Evolutionary conservation across 2,888 invertebrate species (phyloP).

Genomic region (Acleris emargana): DNA sequence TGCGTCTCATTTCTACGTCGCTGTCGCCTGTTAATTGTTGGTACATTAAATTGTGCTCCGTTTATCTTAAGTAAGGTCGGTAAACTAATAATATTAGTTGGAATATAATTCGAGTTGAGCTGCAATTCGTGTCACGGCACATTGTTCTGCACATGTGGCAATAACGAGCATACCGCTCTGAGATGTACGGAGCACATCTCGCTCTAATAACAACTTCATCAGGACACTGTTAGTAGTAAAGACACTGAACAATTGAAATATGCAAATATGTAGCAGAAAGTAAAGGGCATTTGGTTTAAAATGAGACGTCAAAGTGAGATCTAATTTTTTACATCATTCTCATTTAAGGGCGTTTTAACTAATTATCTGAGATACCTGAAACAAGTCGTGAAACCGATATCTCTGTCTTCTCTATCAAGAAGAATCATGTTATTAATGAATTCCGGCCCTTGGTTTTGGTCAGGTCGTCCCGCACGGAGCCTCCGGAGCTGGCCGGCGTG

Average conservation of each 20-base stretch:
- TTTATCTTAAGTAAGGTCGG: slow-evolving; percentile 21
- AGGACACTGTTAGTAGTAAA: no score
- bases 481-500: slow-evolving; percentile 89
- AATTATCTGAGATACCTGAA: no score
- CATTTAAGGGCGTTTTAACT: no score
- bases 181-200: not conserved
- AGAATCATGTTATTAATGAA: no score
- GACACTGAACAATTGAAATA: no score
- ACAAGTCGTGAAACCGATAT: no score
- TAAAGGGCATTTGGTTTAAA: no score
- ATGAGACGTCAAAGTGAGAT: no score
- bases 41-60: slow-evolving; percentile 20
- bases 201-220: no score
- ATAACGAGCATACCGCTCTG: slow-evolving; percentile 11
- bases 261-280: no score
- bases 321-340: no score
- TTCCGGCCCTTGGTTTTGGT: not conserved
- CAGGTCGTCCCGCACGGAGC: slow-evolving; percentile 92
- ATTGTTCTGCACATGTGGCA: slow-evolving; percentile 9
- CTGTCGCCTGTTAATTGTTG: slow-evolving; percentile 22
- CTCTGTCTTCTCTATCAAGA: no score
- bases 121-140: slow-evolving; percentile 4
- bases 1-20: slow-evolving; percentile 27
- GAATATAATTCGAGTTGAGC: slow-evolving; percentile 4
- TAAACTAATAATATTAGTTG: slow-evolving; percentile 8